Base-by-base conservation (phyloP, 2,113 vertebrate genomes). In the Manacus vitellinus region DNA sequence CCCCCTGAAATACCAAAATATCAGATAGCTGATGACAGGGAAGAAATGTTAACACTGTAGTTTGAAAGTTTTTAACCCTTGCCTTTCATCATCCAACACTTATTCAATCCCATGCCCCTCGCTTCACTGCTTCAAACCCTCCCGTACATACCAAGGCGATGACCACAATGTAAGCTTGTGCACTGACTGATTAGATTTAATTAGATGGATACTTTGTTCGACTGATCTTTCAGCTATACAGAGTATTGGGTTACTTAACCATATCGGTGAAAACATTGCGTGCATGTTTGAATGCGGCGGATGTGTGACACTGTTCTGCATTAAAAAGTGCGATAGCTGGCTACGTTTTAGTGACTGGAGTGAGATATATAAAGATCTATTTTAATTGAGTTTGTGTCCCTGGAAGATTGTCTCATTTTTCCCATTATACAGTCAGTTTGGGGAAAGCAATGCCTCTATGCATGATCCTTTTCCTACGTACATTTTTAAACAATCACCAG, bases 181-280 rank as follows among this genome's bases (percentile, higher is more conserved):
- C 95, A 92, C 88, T 94, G 96, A 95, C 96, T 97, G 96, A 97
- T 96, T 95, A 97, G 92, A 96, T 96, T 96, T 96, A 97, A 97
- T 96, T 96, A 97, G 96, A 95, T 94, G 96, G 91, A 96, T 94
- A 97, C 96, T 96, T 97, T 97, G 96, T 97, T 96, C 76, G 13
- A 92, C 94, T 95, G 92, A 96, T 96, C 95, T 97, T 95, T 94
- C 92, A 94, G 94, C 95, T 96, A 92, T 96, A 96, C 94, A 94
- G 74, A 96, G 96, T 80, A 94, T 95, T 95, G 94, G 92, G 92
- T 94, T 96, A 96, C 96, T 96, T 95, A 96, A 94, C 88, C 92
- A n/a, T 93, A 94, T 91, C 65, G n/a, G 92, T 71, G 96, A 90
- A 96, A 96, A 96, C 93, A 96, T 3, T 46, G 93, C 94, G 71